phyloP scores from a whole-genome alignment of 2,113 vertebrate genomes.

The Benitochromis conjunctus region DNA sequence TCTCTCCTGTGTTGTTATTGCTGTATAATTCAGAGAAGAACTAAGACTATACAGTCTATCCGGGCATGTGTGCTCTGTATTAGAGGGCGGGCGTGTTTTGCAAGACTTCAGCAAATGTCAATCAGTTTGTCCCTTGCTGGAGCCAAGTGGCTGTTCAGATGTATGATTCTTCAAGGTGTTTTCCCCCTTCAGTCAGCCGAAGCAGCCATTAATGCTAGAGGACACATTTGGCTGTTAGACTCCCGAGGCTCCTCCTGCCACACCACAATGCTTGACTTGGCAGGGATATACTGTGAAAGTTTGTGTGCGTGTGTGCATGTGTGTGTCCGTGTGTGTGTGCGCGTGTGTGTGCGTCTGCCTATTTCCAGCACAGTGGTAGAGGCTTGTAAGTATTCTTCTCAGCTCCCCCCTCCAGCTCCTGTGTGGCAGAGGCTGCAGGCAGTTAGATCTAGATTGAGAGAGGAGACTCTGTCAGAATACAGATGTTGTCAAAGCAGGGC shows the following conservation, averaged over 20 bases:
- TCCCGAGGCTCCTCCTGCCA: constrained; percentile 60
- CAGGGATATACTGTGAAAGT: constrained; percentile 30
- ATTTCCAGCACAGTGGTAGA: constrained; percentile 33
- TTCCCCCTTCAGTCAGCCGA: constrained; percentile 56
- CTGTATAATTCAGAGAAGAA: constrained; percentile 8
- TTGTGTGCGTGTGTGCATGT: background rate
- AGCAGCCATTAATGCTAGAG: constrained; percentile 66
- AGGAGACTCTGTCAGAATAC: constrained; percentile 66
- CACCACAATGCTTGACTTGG: constrained; percentile 54
- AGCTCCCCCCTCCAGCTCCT: constrained; percentile 65
- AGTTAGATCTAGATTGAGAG: constrained; percentile 71
- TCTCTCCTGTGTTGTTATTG: background rate
- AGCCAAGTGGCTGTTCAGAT: constrained; percentile 52
- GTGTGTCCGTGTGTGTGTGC: background rate
- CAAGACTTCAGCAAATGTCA: constrained; percentile 52
- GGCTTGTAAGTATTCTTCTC: constrained; percentile 72
- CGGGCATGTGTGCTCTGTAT: constrained; percentile 7
- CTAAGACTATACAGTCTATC: background rate
- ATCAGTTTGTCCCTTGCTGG: constrained; percentile 24
- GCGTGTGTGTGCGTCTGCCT: background rate
- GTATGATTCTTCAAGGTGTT: constrained; percentile 69
- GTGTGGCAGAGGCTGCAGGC: constrained; percentile 70
- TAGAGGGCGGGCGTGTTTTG: constrained; percentile 44
- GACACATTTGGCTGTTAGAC: constrained; percentile 65
- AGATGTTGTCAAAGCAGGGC: constrained; percentile 49